Evolutionary conservation across 2,888 invertebrate genomes (phyloP).

Genomic region (Cheilosia variabilis): DNA sequence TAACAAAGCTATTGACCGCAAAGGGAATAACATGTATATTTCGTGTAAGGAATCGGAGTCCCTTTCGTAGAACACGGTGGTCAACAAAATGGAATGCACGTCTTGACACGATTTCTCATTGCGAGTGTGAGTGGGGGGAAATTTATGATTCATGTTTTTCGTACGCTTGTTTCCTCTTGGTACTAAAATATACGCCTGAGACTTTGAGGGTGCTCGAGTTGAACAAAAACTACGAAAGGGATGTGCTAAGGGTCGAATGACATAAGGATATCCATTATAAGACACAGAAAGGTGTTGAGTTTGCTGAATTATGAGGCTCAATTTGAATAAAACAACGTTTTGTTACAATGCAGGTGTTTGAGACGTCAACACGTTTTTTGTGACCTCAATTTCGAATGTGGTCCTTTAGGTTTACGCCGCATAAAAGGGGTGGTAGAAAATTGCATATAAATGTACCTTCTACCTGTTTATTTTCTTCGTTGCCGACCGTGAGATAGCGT

Average conservation of each 20-base stretch:
- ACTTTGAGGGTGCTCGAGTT: conserved; percentile 3
- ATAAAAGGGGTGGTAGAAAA: too few relatives aligned
- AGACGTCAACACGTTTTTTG: conserved; percentile 39
- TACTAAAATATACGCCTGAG: not conserved
- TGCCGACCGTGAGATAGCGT: too few relatives aligned
- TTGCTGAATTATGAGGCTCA: conserved; percentile 69
- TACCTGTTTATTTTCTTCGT: too few relatives aligned
- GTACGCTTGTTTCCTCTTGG: conserved; percentile 59
- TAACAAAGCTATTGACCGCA: conserved; percentile 72
- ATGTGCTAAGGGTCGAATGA: conserved; percentile 64
- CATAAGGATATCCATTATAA: conserved; percentile 61
- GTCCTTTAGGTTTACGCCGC: too few relatives aligned
- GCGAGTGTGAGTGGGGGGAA: not conserved
- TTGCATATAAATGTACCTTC: too few relatives aligned
- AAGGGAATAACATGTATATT: conserved; percentile 60
- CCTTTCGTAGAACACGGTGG: conserved; percentile 15
- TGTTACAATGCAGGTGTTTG: conserved; percentile 67
- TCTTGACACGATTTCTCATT: conserved; percentile 32
- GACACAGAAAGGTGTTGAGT: conserved; percentile 71
- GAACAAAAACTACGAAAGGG: conserved; percentile 69
- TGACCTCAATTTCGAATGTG: not conserved
- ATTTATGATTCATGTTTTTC: conserved; percentile 74
- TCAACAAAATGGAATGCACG: conserved; percentile 50
- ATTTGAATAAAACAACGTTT: conserved; percentile 74
- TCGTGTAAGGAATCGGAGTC: conserved; percentile 35